These are phyloP conservation scores for Chloroceryle aenea DNA, from an alignment of 2,113 vertebrate genomes.

Conservation along the genomic window DNA sequence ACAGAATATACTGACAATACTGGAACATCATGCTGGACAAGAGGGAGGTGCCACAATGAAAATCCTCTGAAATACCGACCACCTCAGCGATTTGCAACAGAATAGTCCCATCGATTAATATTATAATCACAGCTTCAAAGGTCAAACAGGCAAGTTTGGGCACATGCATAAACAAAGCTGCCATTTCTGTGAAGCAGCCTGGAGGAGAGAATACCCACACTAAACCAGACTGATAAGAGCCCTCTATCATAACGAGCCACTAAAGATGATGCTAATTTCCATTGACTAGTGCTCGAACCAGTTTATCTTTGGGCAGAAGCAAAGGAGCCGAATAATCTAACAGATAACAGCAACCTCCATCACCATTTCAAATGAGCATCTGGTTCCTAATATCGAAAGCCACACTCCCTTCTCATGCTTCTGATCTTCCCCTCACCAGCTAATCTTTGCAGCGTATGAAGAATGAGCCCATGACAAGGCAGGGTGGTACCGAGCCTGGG, in stretches of 20 bases:
- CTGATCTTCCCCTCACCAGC: constrained; percentile 52
- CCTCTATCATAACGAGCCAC: constrained; percentile 20
- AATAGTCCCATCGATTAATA: constrained; percentile 61
- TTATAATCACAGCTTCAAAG: constrained; percentile 67
- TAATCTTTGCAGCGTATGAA: constrained; percentile 59
- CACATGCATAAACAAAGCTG: constrained; percentile 65
- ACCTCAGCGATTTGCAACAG: constrained; percentile 67
- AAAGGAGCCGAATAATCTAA: constrained; percentile 60
- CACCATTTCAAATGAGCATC: constrained; percentile 64
- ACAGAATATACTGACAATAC: constrained; percentile 35
- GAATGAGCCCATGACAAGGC: not conserved
- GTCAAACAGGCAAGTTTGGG: constrained; percentile 65
- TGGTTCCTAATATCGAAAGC: constrained; percentile 39
- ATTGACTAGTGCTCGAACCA: constrained; percentile 1
- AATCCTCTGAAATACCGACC: constrained; percentile 59
- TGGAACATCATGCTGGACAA: constrained; percentile 10
- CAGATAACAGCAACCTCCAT: constrained; percentile 37
- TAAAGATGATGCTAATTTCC: constrained; percentile 35
- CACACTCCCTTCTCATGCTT: not conserved
- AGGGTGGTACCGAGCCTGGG: not conserved
- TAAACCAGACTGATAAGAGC: constrained; percentile 41
- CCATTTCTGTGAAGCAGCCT: constrained; percentile 47
- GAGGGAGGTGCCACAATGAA: constrained; percentile 43
- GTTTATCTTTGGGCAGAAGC: constrained; percentile 52
- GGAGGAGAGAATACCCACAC: constrained; percentile 14